Evolutionary conservation across 2,888 invertebrate genomes (phyloP), one percentile per base, ranked within the genome.

Genomic region (Folsomia manolachei): DNA sequence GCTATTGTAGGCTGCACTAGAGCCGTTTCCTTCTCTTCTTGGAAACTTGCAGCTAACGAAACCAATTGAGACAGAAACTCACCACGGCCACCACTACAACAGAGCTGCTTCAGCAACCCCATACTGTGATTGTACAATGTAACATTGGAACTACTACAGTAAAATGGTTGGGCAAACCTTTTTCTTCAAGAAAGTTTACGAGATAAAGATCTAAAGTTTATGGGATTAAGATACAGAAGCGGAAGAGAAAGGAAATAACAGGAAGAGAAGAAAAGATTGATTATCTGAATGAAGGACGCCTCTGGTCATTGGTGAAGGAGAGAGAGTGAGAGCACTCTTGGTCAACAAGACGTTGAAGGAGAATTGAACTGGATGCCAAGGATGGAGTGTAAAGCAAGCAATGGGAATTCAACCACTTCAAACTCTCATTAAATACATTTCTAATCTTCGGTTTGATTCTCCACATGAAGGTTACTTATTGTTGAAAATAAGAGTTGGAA

Each of bases 331-430:
- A 63, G 27, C 26, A 11, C 63, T 25, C 27, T 63, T 27, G 63
- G 63, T 63, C 63, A 63, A 62, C 62, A 62, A 62, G 62, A n/a
- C n/a, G n/a, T n/a, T n/a, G n/a, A n/a, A n/a, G n/a, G 14, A 62
- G 25, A 24, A 62, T 23, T 21, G 39, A 39, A 63, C 26, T 63
- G 18, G 23, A 25, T 27, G 63, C 27, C 63, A 63, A 63, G 7
- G 27, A 26, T 27, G 7, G 21, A 63, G 63, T 25, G 63, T 27
- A 63, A 63, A 63, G 63, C 26, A 63, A 63, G 27, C 27, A 25
- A 27, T n/a, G n/a, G n/a, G n/a, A n/a, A n/a, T n/a, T n/a, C 27
- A 7, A 27, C 4, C 27, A 63, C 63, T 63, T 63, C 9, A 63
- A 63, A 63, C 27, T 63, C 19, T 63, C 63, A 63, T 63, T 63